Evolutionary conservation across 2,113 vertebrate genomes (phyloP), one percentile per base, ranked within the genome.

Genomic region (Poecilia latipinna): DNA sequence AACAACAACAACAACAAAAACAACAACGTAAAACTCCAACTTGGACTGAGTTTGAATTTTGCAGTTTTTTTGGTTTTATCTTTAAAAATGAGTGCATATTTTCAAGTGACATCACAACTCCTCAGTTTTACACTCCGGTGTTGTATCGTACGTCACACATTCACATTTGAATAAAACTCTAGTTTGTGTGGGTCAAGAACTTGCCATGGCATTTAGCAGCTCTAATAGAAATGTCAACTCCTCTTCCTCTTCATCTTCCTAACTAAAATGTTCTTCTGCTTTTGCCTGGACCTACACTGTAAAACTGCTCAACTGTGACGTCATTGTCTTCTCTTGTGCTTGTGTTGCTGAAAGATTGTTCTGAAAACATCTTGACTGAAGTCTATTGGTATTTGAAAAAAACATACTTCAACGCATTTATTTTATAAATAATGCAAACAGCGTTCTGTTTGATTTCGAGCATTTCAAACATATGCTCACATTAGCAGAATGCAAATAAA

Each of bases 391-490:
- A 57, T n/a, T 8, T 57, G 51, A n/a, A 1, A 7, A 5, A 48
- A 48, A 6, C 17, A 7, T 6, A 48, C 44, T 19, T n/a, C 51
- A 22, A n/a, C 22, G 1, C 15, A 54, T 54, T 54, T 8, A 19
- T 57, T n/a, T 24, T 24, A 22, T 10, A 11, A 57, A 11, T 3
- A n/a, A 24, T 57, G 22, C 51, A 57, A 57, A 57, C 51, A n/a
- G 22, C 24, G 4, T 13, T 37, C 37, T 70, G 61, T 12, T 73
- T 76, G 61, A 74, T 83, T 78, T 33, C n/a, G 17, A 68, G 75
- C 7, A 31, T 26, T 32, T 62, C 33, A 70, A 65, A 84, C 60
- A 44, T 79, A 79, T 68, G 72, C 74, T 76, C 69, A 76, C 77
- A 78, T 63, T 4, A 4, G 67, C 63, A 22, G 61, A 84, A 75